Conservation (phyloP, 1,140 invertebrate genomes). For the Macrobrachium nipponense region DNA sequence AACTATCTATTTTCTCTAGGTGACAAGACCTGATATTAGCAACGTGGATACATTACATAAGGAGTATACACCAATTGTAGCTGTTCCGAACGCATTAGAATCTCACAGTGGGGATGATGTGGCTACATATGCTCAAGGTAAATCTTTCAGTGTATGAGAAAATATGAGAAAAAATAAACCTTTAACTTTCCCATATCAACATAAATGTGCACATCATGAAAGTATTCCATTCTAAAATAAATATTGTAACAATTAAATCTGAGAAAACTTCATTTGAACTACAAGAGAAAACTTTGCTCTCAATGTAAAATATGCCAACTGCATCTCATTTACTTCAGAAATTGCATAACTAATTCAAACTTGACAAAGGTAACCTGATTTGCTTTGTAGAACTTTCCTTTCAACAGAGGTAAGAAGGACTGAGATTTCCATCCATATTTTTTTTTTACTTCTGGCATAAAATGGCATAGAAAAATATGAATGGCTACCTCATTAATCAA, state of each 20-base stretch:
- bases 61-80: slow-evolving; percentile 76
- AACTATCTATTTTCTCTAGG: slow-evolving; percentile 19
- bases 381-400: too few relatives aligned
- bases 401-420: too few relatives aligned
- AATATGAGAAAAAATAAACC: background rate
- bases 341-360: too few relatives aligned
- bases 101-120: slow-evolving; percentile 92
- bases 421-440: background rate
- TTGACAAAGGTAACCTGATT: too few relatives aligned
- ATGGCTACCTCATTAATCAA: slow-evolving; percentile 79
- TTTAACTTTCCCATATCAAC: too few relatives aligned
- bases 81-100: slow-evolving; percentile 71
- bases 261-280: too few relatives aligned
- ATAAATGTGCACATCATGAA: too few relatives aligned
- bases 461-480: background rate
- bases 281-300: too few relatives aligned
- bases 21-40: slow-evolving; percentile 74
- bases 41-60: slow-evolving; percentile 74
- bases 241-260: too few relatives aligned
- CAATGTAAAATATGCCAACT: too few relatives aligned
- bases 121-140: slow-evolving; percentile 77
- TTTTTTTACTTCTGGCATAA: background rate
- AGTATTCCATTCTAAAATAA: too few relatives aligned
- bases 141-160: background rate
- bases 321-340: too few relatives aligned